phyloP scores from a whole-genome alignment of 2,113 vertebrate species.

The Nibea coibor region DNA sequence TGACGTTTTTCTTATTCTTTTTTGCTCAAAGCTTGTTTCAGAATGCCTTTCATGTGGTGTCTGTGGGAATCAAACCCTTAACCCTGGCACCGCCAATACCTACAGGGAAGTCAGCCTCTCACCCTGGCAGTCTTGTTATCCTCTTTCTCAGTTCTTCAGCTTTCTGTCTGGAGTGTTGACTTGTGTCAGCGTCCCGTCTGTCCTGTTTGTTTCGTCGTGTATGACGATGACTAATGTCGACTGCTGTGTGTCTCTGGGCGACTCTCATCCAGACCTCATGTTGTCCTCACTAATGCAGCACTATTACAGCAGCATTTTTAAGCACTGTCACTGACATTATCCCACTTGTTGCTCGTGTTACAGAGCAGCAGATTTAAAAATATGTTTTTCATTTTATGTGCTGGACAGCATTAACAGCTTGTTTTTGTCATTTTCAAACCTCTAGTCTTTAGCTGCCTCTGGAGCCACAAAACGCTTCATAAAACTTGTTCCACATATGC shows the following conservation, averaged over 20 bases:
- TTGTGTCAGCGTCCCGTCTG: slow-evolving; percentile 24
- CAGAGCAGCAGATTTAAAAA: background rate
- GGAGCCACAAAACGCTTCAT: background rate
- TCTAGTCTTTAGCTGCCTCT: background rate
- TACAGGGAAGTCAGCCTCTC: background rate
- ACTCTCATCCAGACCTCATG: slow-evolving; percentile 33
- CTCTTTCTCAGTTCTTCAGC: background rate
- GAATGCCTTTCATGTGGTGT: background rate
- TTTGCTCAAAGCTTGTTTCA: background rate
- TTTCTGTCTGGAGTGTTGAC: slow-evolving; percentile 10
- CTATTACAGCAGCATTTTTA: background rate
- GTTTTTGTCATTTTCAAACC: too few species aligned
- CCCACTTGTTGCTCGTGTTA: background rate
- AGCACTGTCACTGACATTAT: background rate
- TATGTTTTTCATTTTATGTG: too few species aligned
- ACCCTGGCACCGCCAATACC: background rate
- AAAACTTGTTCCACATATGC: background rate
- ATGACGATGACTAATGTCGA: slow-evolving; percentile 42
- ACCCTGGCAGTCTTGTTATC: background rate
- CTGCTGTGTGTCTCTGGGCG: slow-evolving; percentile 50
- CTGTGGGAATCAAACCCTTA: background rate
- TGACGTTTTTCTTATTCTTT: background rate
- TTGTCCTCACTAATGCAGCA: slow-evolving; percentile 44
- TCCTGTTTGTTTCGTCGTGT: slow-evolving; percentile 24
- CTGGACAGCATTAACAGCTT: too few species aligned